These are phyloP conservation scores for Drosophila sucinea DNA, from an alignment of 1,140 invertebrate species.

Conservation along the genomic window DNA sequence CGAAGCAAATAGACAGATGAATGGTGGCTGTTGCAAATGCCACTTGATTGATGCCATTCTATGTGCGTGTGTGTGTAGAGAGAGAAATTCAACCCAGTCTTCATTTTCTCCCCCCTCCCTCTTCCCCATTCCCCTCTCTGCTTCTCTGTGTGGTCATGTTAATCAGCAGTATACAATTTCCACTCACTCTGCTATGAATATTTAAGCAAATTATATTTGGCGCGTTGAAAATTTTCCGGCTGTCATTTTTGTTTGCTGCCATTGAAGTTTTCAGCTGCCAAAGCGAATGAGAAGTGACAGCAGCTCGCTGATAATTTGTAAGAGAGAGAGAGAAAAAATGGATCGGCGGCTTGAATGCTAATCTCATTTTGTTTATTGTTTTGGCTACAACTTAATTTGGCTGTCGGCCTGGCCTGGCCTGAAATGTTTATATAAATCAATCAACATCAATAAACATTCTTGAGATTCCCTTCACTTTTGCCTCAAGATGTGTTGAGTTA, in stretches of 20 bases:
- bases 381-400: conserved; percentile 76
- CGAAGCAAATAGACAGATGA: too few species aligned
- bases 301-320: conserved; percentile 36
- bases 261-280: conserved; percentile 25
- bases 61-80: conserved; percentile 1
- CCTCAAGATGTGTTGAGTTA: conserved; percentile 48
- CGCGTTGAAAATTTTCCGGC: conserved; percentile 46
- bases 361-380: conserved; percentile 80
- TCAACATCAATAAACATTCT: conserved; percentile 76
- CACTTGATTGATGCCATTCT: conserved; percentile 63
- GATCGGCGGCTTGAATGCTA: conserved; percentile 55
- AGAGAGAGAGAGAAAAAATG: conserved; percentile 12
- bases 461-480: conserved; percentile 27
- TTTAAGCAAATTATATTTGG: conserved; percentile 70
- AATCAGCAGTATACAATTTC: conserved; percentile 69
- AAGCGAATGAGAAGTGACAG: conserved; percentile 58
- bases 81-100: conserved; percentile 26
- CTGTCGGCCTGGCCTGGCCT: conserved; percentile 27
- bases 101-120: not conserved
- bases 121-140: not conserved
- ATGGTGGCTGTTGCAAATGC: conserved; percentile 43
- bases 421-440: conserved; percentile 81
- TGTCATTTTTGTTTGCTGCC: conserved; percentile 23
- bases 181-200: conserved; percentile 67
- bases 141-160: conserved; percentile 36